Conservation (phyloP, 2,797 vertebrate species). For the Myotis pilosus region DNA sequence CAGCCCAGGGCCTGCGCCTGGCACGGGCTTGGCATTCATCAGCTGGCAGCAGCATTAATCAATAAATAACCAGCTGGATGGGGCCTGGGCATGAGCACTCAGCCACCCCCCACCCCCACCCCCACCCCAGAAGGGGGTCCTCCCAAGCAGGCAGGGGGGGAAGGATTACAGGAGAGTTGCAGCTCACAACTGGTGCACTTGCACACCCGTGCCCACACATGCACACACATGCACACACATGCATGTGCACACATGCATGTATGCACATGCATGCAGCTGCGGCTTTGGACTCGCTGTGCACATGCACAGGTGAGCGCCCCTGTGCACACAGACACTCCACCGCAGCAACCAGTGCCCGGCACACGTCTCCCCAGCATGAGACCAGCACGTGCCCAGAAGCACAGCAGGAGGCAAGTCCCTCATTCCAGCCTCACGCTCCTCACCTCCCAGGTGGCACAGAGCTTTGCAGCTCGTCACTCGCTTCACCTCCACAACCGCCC, state of each 20-base stretch:
- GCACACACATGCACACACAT: rapidly evolving
- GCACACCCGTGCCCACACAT: rapidly evolving
- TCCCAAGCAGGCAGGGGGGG: neutral
- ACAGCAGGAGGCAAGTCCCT: rapidly evolving
- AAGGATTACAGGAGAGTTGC: neutral
- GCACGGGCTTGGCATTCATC: slow-evolving; percentile 67
- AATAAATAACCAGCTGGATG: slow-evolving; percentile 73
- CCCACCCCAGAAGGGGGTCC: neutral
- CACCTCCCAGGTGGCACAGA: neutral
- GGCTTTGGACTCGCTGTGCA: rapidly evolving
- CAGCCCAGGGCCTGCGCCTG: slow-evolving; percentile 66
- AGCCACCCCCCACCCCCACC: slow-evolving; percentile 19
- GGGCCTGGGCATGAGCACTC: slow-evolving; percentile 20
- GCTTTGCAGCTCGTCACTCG: neutral
- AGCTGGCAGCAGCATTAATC: slow-evolving; percentile 72
- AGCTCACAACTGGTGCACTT: neutral
- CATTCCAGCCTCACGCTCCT: rapidly evolving
- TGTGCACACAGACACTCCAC: rapidly evolving
- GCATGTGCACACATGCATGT: rapidly evolving
- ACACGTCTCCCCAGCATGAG: neutral
- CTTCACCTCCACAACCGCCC: neutral
- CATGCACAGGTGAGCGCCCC: neutral
- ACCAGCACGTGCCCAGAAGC: neutral
- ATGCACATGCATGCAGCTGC: rapidly evolving
- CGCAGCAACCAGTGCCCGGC: rapidly evolving